Evolutionary conservation across 1,140 invertebrate species (phyloP).

Genomic region (Panulirus ornatus): DNA sequence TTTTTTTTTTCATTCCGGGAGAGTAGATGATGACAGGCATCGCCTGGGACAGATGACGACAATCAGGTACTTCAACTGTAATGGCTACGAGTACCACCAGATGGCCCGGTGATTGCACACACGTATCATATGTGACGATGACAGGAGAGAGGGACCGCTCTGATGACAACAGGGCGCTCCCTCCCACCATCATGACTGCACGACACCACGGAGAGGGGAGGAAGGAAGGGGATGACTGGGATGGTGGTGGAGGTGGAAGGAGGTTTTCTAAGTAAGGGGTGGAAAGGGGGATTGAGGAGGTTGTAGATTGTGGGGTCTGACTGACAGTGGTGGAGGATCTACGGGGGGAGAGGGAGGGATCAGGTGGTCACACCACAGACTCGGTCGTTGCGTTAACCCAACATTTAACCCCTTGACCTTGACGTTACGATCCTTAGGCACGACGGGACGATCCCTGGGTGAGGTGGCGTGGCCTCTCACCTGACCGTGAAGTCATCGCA

Average conservation of each 20-base stretch:
- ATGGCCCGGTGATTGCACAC: neutral
- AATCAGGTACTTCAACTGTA: neutral
- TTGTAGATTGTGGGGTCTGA: too few species aligned
- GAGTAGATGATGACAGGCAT: constrained; percentile 6
- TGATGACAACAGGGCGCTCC: neutral
- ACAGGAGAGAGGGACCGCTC: neutral
- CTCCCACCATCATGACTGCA: constrained; percentile 22
- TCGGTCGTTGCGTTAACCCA: too few species aligned
- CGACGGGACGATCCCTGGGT: too few species aligned
- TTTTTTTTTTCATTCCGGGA: too few species aligned
- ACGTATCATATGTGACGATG: neutral
- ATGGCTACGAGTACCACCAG: neutral
- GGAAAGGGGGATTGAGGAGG: too few species aligned
- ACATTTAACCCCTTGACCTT: too few species aligned
- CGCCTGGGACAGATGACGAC: neutral
- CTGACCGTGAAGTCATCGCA: too few species aligned
- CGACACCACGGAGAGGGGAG: neutral
- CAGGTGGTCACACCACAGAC: too few species aligned
- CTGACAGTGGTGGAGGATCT: too few species aligned
- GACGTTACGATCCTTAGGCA: too few species aligned
- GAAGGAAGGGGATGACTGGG: neutral
- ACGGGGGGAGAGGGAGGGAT: too few species aligned
- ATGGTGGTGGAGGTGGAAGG: neutral
- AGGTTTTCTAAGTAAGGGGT: neutral
- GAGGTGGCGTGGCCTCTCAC: too few species aligned